phyloP scores from a whole-genome alignment of 2,113 vertebrate species.

The Nestor notabilis region DNA sequence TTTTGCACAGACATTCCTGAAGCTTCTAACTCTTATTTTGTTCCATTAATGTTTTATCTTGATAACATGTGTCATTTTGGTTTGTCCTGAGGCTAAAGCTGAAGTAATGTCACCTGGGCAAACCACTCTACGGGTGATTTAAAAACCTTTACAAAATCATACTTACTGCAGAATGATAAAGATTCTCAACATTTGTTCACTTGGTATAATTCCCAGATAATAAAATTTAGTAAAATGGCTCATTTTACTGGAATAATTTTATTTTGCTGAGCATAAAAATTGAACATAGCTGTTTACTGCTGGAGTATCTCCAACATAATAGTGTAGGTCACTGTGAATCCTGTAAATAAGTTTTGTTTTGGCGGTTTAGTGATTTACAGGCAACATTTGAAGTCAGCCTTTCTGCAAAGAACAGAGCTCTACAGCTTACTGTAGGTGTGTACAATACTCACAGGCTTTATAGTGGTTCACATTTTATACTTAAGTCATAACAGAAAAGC shows the following conservation, averaged over 20 bases:
- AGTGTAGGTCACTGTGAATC: neutral
- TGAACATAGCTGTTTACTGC: neutral
- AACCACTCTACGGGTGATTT: neutral
- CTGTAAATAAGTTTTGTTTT: neutral
- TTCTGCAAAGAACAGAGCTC: neutral
- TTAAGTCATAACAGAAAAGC: neutral
- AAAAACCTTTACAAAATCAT: neutral
- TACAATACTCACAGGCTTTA: neutral
- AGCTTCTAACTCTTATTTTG: neutral
- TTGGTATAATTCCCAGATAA: conserved; percentile 2
- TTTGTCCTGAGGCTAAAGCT: neutral
- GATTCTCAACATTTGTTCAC: neutral
- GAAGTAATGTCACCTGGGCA: neutral
- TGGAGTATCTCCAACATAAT: neutral
- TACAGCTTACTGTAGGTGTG: neutral
- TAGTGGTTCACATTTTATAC: neutral
- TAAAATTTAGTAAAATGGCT: neutral
- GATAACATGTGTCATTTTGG: neutral
- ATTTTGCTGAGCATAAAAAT: neutral
- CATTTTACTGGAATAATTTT: neutral
- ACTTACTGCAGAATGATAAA: neutral
- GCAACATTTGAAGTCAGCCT: neutral
- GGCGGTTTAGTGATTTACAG: neutral
- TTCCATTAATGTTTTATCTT: neutral
- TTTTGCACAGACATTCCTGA: neutral